Conservation (phyloP, 2,888 invertebrate species). For the Polydesmus complanatus region DNA sequence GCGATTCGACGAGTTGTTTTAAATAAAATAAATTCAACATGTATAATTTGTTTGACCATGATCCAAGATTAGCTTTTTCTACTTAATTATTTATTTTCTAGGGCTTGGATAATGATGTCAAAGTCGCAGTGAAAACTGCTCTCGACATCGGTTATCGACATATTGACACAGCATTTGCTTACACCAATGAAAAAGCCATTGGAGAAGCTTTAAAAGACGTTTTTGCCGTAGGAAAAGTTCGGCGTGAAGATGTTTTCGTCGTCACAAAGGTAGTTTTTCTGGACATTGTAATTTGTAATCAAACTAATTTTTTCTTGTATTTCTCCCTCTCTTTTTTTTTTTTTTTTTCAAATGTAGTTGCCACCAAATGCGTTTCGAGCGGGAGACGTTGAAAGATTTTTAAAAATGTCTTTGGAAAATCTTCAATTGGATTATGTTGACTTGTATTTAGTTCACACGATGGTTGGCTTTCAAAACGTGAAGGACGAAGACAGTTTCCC, state of each 20-base stretch:
- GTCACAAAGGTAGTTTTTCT: constrained; percentile 82
- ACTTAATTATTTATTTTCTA: too few relatives aligned
- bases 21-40: too few relatives aligned
- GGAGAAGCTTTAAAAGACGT: constrained; percentile 58
- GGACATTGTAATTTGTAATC: too few relatives aligned
- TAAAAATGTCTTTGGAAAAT: constrained; percentile 50
- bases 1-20: too few relatives aligned
- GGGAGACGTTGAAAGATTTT: constrained; percentile 49
- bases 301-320: too few relatives aligned
- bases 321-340: too few relatives aligned
- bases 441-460: constrained; percentile 64
- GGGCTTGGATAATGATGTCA: constrained; percentile 41
- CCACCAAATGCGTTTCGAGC: constrained; percentile 47
- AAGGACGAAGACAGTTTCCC: constrained; percentile 46
- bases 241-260: constrained; percentile 64
- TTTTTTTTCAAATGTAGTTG: constrained; percentile 26
- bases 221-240: constrained; percentile 50
- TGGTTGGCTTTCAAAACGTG: constrained; percentile 49
- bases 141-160: constrained; percentile 65
- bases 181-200: constrained; percentile 59
- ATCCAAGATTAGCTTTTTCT: too few relatives aligned
- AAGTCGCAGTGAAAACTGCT: constrained; percentile 51
- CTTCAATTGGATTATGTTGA: constrained; percentile 66
- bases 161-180: constrained; percentile 64
- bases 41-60: too few relatives aligned